Evolutionary conservation across 2,113 vertebrate genomes (phyloP).

Genomic region (Pseudopodoces humilis): DNA sequence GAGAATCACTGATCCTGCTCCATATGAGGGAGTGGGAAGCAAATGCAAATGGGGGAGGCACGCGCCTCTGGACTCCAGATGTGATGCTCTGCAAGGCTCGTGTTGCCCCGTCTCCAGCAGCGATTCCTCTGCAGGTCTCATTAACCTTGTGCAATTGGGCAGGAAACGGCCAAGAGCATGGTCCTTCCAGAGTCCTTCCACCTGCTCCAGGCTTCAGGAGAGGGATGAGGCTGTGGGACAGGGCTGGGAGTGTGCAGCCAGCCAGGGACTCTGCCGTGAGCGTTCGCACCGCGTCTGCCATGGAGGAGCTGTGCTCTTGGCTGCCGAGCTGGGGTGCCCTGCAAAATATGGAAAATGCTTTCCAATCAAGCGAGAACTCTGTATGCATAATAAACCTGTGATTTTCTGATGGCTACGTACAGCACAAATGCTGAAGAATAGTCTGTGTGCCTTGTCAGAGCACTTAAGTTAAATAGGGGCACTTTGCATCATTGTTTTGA

Average conservation of each 20-base stretch:
- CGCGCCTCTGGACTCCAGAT: constrained; percentile 30
- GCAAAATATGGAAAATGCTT: neutral
- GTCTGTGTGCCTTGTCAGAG: constrained; percentile 42
- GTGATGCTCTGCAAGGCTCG: constrained; percentile 8
- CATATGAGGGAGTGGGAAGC: neutral
- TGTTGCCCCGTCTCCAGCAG: constrained; percentile 17
- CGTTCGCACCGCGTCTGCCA: accelerated
- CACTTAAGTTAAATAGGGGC: constrained; percentile 61
- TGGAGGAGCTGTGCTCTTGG: neutral
- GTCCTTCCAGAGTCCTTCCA: constrained; percentile 5
- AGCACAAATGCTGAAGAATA: constrained; percentile 27
- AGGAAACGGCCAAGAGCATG: constrained; percentile 20
- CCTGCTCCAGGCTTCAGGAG: neutral
- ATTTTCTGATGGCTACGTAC: neutral
- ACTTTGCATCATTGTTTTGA: constrained; percentile 60
- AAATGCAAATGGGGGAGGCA: neutral
- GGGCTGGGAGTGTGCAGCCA: neutral
- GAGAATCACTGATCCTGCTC: neutral
- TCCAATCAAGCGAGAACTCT: neutral
- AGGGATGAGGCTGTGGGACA: neutral
- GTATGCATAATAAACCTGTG: neutral
- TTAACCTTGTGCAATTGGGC: constrained; percentile 55
- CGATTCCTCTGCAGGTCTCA: constrained; percentile 18
- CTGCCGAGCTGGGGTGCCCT: neutral
- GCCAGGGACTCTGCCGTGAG: neutral